A percentile compares a stretch with the other conserved stretches of the same genome.
Conservation (phyloP, 2,113 vertebrate genomes). For the Lycocorax pyrrhopterus region DNA sequence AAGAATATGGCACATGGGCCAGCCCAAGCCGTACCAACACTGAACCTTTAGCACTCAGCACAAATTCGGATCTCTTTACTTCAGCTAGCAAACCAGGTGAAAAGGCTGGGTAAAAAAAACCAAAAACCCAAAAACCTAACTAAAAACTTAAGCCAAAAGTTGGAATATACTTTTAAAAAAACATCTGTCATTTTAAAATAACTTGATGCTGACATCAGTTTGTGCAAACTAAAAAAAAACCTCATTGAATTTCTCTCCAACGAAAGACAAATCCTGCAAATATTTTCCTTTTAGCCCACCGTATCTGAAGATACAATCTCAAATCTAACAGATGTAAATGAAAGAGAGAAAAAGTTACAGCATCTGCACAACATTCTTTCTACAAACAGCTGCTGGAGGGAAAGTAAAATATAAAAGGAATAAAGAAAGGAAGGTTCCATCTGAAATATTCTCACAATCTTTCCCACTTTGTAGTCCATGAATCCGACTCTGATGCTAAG, state of each 20-base stretch:
- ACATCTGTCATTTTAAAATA: conserved; percentile 59
- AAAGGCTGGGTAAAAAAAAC: conserved; percentile 52
- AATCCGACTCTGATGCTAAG: conserved; percentile 80
- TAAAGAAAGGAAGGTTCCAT: conserved; percentile 68
- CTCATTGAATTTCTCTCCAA: conserved; percentile 58
- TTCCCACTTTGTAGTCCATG: conserved; percentile 72
- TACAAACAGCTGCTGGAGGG: conserved; percentile 71
- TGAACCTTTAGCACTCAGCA: conserved; percentile 76
- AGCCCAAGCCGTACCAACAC: conserved; percentile 80
- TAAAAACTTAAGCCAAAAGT: conserved; percentile 55
- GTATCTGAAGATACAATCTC: conserved; percentile 54
- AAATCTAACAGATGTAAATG: conserved; percentile 66
- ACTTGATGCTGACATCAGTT: conserved; percentile 58
- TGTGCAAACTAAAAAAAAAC: conserved; percentile 60
- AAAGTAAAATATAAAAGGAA: conserved; percentile 61
- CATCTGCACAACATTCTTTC: conserved; percentile 72
- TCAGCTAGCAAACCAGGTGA: conserved; percentile 71
- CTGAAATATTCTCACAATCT: conserved; percentile 72
- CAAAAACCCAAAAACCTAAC: background rate
- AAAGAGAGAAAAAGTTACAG: conserved; percentile 62
- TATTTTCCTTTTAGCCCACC: conserved; percentile 47
- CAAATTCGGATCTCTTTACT: conserved; percentile 72
- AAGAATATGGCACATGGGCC: conserved; percentile 76
- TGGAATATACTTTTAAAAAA: conserved; percentile 65
- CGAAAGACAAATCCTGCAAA: conserved; percentile 26